Conservation (phyloP, 2,113 vertebrate genomes). For the Motacilla tschutschensis region DNA sequence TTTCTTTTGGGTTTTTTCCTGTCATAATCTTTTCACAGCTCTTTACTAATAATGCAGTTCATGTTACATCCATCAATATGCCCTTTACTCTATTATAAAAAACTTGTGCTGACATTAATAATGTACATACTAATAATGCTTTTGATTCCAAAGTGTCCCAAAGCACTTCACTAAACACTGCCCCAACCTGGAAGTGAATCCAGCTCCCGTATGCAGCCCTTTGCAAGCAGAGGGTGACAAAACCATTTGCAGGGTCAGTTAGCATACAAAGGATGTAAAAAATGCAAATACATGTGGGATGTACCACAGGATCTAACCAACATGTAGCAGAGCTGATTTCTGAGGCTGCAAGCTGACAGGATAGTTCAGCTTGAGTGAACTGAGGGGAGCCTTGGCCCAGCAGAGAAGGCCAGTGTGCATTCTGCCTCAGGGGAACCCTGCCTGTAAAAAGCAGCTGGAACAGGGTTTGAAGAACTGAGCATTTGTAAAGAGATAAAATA, state of each 20-base stretch:
- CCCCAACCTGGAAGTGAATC: neutral
- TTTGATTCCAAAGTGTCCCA: neutral
- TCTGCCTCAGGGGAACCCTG: neutral
- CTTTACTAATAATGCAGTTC: neutral
- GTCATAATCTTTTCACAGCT: neutral
- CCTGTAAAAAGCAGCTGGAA: neutral
- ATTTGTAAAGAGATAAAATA: neutral
- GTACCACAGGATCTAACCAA: neutral
- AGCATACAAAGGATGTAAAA: neutral
- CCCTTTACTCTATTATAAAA: neutral
- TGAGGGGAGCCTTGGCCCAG: neutral
- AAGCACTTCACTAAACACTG: neutral
- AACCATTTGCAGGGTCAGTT: neutral
- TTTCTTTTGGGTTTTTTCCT: neutral
- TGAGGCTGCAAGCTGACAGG: neutral
- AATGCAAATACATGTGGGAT: neutral
- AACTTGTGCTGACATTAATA: slow-evolving; percentile 12
- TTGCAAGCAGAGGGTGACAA: neutral
- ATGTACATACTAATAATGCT: neutral
- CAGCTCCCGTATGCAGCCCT: neutral
- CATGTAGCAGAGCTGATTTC: neutral
- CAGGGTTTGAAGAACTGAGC: neutral
- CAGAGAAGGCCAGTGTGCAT: neutral
- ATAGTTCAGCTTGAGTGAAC: neutral
- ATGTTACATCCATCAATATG: neutral